Evolutionary conservation across 2,797 vertebrate species (phyloP).

Genomic region (Aulostomus chinensis): DNA sequence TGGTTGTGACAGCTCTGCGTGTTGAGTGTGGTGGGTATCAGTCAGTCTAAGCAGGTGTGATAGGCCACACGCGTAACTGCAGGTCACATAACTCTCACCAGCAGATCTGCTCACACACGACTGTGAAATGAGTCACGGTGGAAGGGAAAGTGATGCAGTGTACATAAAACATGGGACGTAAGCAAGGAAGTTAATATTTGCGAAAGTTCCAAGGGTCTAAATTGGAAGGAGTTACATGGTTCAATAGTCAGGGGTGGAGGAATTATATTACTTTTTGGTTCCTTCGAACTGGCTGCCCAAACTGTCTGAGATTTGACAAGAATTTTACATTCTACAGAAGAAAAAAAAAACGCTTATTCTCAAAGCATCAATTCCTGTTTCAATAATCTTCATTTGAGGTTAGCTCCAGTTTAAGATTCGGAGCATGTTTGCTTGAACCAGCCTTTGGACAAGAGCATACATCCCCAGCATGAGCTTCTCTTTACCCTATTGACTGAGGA

Average conservation of each 20-base stretch:
- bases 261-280: too few species aligned
- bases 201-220: too few species aligned
- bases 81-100: constrained; percentile 58
- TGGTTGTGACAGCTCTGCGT: constrained; percentile 59
- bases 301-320: too few species aligned
- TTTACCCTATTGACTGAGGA: constrained; percentile 85
- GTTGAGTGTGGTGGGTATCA: constrained; percentile 68
- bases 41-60: constrained; percentile 65
- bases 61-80: constrained; percentile 37
- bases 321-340: constrained; percentile 9
- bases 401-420: constrained; percentile 76
- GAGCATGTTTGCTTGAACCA: constrained; percentile 66
- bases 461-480: constrained; percentile 69
- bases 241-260: too few species aligned
- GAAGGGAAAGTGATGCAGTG: too few species aligned
- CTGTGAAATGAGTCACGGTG: too few species aligned
- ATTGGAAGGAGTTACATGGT: too few species aligned
- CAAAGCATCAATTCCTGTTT: constrained; percentile 35
- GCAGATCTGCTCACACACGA: constrained; percentile 51
- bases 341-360: constrained; percentile 1
- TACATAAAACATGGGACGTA: too few species aligned
- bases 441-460: constrained; percentile 72
- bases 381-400: constrained; percentile 61
- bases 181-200: too few species aligned
- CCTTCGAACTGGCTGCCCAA: too few species aligned